Base-by-base conservation (phyloP, 1,140 invertebrate genomes). In the Drosophila elegans region DNA sequence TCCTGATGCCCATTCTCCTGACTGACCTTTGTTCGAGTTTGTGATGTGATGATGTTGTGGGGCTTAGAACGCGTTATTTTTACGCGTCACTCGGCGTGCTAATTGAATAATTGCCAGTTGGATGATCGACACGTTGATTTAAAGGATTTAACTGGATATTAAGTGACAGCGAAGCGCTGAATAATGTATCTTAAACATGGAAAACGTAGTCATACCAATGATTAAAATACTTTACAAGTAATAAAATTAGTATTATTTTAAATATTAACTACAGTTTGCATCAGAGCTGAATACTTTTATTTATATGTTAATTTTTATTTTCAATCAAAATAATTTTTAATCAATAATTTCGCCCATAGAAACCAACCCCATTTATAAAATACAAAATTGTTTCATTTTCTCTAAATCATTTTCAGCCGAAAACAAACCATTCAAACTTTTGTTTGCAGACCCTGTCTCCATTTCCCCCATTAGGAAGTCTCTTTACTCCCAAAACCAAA, bases 71-170 rank as follows among this genome's bases (percentile, higher is more conserved):
- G 64, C 64, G 52, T 56, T 71, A 66, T 78, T 72, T 85, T 84
- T 80, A 85, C 81, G 81, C 80, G 73, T 61, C 64, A 80, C 59
- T 83, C 81, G 77, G 13, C 53, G 49, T 49, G 68, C 81, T 85
- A 84, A 84, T 80, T 84, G 80, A 84, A 84, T 84, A 66, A 73
- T 85, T 80, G 78, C 78, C 74, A 82, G 78, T 44, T 80, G 73
- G 73, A 67, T 73, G 60, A 57, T 51, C 54, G 39, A 21, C n/a
- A 11, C 39, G 11, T 10, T 5, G 12, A 13, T 56, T 12, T 9
- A 34, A 27, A 12, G 48, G 9, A n/a, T 16, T 61, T 9, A 39
- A 7, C 34, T 10, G 57, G 57, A 16, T 10, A 59, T 16, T n/a
- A 16, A 34, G 11, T 21, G 10, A 39, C 11, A n/a, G 3, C 6